Percentiles rank a stretch among this genome's conserved stretches.
phyloP scores from a whole-genome alignment of 2,888 invertebrate genomes.

The Patella depressa region DNA sequence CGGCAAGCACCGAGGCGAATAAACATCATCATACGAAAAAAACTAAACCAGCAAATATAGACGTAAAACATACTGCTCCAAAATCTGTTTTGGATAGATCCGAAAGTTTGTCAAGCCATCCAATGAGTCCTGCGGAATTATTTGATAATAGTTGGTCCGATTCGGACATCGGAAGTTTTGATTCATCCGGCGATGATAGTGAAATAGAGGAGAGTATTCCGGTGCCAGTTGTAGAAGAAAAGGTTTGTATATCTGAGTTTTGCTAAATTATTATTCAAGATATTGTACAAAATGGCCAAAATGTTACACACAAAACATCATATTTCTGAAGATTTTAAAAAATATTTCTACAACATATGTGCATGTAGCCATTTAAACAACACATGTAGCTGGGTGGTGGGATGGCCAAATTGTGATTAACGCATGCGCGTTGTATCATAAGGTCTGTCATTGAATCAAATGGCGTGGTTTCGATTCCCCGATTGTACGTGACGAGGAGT shows the following conservation, averaged over 20 bases:
- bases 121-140: slow-evolving; percentile 55
- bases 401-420: too few relatives aligned
- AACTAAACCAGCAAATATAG: neutral
- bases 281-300: too few relatives aligned
- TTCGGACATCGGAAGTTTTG: slow-evolving; percentile 50
- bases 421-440: too few relatives aligned
- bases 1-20: neutral
- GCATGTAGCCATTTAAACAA: too few relatives aligned
- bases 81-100: neutral
- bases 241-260: neutral
- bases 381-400: too few relatives aligned
- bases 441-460: too few relatives aligned
- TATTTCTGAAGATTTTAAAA: too few relatives aligned
- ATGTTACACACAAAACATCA: too few relatives aligned
- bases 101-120: slow-evolving; percentile 9
- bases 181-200: slow-evolving; percentile 51
- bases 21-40: neutral
- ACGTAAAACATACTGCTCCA: neutral
- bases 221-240: slow-evolving; percentile 3
- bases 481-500: too few relatives aligned
- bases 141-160: slow-evolving; percentile 64
- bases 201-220: slow-evolving; percentile 24
- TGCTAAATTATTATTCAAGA: too few relatives aligned
- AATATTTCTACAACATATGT: too few relatives aligned
- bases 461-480: too few relatives aligned